Evolutionary conservation across 2,888 invertebrate species (phyloP).

Genomic region (Sisyra terminalis): DNA sequence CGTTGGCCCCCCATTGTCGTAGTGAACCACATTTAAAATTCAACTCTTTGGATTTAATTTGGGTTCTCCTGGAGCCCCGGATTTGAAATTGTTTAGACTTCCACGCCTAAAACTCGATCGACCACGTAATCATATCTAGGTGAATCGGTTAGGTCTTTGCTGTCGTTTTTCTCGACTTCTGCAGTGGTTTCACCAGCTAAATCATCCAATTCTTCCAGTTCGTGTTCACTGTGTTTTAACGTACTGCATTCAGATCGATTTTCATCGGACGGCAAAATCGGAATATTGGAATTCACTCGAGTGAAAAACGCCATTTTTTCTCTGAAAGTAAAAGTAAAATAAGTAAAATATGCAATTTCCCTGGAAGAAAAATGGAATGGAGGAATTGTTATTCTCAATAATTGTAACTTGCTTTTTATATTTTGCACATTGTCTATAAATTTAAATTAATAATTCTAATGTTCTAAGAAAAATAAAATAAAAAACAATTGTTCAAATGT

Average conservation of each 20-base stretch:
- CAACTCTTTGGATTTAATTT: too few species aligned
- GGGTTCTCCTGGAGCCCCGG: too few species aligned
- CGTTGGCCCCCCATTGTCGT: not conserved
- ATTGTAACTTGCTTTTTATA: too few species aligned
- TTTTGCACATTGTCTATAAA: too few species aligned
- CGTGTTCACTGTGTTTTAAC: conserved; percentile 11
- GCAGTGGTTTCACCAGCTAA: conserved; percentile 8
- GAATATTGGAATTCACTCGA: conserved; percentile 57
- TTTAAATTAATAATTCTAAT: too few species aligned
- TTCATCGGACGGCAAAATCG: conserved; percentile 54
- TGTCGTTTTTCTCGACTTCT: not conserved
- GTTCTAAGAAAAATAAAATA: too few species aligned
- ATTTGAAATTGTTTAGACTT: conserved; percentile 39
- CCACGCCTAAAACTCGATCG: conserved; percentile 69
- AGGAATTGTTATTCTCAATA: too few species aligned
- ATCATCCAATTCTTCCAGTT: conserved; percentile 11
- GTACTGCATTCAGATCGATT: conserved; percentile 22
- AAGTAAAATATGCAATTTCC: too few species aligned
- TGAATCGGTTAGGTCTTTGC: conserved; percentile 11
- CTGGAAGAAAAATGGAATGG: too few species aligned
- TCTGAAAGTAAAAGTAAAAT: conserved; percentile 35
- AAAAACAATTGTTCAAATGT: too few species aligned
- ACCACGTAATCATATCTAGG: conserved; percentile 67
- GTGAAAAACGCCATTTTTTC: conserved; percentile 97
- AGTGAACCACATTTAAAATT: not conserved